phyloP scores from a whole-genome alignment of 2,797 vertebrate species.

The Thunnus albacares region DNA sequence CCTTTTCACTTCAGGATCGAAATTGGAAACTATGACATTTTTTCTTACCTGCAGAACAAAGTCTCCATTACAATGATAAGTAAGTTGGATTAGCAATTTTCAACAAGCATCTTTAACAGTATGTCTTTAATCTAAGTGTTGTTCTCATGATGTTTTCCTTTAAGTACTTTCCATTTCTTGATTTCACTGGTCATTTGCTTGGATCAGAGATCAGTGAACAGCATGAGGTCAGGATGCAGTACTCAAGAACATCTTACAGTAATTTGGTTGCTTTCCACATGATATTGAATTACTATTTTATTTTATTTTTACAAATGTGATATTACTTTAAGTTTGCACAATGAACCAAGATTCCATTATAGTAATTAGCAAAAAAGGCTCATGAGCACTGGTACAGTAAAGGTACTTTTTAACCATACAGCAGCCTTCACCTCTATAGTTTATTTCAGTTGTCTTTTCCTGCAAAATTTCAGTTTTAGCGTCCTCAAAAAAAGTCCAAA shows the following conservation, averaged over 20 bases:
- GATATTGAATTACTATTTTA: not conserved
- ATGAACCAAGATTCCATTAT: not conserved
- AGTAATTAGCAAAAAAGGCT: too few relatives aligned
- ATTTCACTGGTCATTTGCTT: too few relatives aligned
- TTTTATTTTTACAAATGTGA: too few relatives aligned
- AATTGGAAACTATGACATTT: slow-evolving; percentile 54
- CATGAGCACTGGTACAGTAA: not conserved
- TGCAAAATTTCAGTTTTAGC: too few relatives aligned
- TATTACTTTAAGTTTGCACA: not conserved
- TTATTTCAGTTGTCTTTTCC: not conserved
- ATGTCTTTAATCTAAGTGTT: not conserved
- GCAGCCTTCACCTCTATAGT: not conserved
- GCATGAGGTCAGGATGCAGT: not conserved
- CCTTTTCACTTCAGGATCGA: slow-evolving; percentile 80
- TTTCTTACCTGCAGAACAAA: slow-evolving; percentile 7
- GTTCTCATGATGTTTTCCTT: not conserved
- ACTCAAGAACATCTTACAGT: not conserved
- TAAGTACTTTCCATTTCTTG: too few relatives aligned
- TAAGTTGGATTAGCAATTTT: slow-evolving; percentile 58
- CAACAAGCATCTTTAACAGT: not conserved
- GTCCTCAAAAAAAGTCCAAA: not conserved
- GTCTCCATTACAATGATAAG: slow-evolving; percentile 66
- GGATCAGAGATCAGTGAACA: too few relatives aligned
- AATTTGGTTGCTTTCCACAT: not conserved
- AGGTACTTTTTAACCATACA: not conserved